Evolutionary conservation across 2,113 vertebrate genomes (phyloP).

Genomic region (Pyxicephalus adspersus): DNA sequence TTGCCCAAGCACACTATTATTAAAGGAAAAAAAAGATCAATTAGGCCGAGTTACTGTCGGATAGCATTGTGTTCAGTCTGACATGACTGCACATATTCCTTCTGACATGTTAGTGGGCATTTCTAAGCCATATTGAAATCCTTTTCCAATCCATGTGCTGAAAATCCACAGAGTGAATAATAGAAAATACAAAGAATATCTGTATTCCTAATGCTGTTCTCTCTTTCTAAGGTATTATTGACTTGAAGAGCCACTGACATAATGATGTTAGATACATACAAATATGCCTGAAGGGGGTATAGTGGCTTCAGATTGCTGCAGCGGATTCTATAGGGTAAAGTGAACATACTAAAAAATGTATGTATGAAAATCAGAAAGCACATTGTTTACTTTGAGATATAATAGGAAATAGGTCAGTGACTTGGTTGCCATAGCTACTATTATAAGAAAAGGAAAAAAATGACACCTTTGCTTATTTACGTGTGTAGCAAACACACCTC

Average conservation of each 20-base stretch:
- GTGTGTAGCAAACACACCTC: constrained; percentile 58
- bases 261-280: constrained; percentile 13
- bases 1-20: constrained; percentile 18
- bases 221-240: constrained; percentile 16
- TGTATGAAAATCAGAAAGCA: constrained; percentile 60
- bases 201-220: constrained; percentile 32
- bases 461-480: constrained; percentile 65
- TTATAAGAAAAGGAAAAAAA: constrained; percentile 70
- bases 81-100: constrained; percentile 12
- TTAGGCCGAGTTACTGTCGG: constrained; percentile 27
- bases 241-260: constrained; percentile 37
- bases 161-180: background rate
- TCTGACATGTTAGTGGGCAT: constrained; percentile 10
- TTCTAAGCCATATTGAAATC: background rate
- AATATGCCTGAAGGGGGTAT: background rate
- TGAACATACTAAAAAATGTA: constrained; percentile 43
- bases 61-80: background rate
- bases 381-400: constrained; percentile 64
- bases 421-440: constrained; percentile 76
- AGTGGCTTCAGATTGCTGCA: background rate
- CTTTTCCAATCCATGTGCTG: constrained; percentile 24
- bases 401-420: constrained; percentile 72
- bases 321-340: constrained; percentile 46
- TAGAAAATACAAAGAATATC: constrained; percentile 40
- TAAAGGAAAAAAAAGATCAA: constrained; percentile 29